Evolutionary conservation across 2,888 invertebrate species (phyloP).

Genomic region (Trachelus stipa): DNA sequence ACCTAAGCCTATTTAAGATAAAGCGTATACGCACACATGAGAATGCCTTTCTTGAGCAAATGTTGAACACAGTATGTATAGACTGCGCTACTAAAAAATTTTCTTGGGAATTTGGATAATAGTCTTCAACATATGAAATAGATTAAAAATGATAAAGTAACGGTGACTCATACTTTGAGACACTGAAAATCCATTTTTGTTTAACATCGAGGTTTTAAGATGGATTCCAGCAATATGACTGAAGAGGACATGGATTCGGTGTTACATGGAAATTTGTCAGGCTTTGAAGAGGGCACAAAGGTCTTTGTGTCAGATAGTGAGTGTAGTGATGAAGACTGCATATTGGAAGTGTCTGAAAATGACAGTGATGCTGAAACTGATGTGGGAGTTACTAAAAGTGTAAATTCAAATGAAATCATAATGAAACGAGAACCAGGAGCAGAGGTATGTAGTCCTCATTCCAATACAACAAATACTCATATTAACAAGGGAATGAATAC

Average conservation of each 20-base stretch:
- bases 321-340: conserved; percentile 20
- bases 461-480: background rate
- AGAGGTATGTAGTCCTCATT: background rate
- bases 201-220: background rate
- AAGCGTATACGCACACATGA: background rate
- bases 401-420: background rate
- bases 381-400: background rate
- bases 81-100: background rate
- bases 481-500: background rate
- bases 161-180: background rate
- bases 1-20: background rate
- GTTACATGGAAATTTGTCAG: background rate
- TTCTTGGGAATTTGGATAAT: background rate
- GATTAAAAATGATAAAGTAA: background rate
- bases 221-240: background rate
- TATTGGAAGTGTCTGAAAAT: conserved; percentile 16
- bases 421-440: background rate
- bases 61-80: background rate
- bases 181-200: background rate
- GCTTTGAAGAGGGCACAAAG: background rate
- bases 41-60: background rate
- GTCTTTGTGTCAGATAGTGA: conserved; percentile 15
- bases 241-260: background rate
- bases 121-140: background rate
- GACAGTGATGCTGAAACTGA: conserved; percentile 13